phyloP scores from a whole-genome alignment of 2,888 invertebrate genomes.

The Autographa pulchrina region DNA sequence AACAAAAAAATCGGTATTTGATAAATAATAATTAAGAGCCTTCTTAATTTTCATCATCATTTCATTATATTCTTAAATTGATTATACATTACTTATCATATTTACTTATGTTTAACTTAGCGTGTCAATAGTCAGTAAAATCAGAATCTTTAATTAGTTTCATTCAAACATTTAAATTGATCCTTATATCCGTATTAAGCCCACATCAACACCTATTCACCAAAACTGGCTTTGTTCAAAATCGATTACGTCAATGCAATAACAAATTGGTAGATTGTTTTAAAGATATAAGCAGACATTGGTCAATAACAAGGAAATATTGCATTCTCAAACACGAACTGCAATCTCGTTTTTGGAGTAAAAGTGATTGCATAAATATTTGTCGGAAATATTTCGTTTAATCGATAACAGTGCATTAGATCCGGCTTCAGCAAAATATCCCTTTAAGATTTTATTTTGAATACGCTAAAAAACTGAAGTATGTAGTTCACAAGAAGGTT shows the following conservation, averaged over 20 bases:
- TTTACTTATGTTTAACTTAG: too few relatives aligned
- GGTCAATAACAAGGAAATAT: slow-evolving; percentile 26
- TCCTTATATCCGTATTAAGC: slow-evolving; percentile 13
- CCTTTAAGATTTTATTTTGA: not conserved
- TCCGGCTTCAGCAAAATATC: not conserved
- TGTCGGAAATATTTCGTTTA: not conserved
- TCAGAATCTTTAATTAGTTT: not conserved
- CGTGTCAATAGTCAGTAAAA: too few relatives aligned
- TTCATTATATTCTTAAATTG: too few relatives aligned
- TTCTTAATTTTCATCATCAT: too few relatives aligned
- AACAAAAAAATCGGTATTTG: too few relatives aligned
- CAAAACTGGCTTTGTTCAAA: slow-evolving; percentile 22
- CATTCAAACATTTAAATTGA: slow-evolving; percentile 21
- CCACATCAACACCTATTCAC: slow-evolving; percentile 28
- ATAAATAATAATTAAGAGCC: too few relatives aligned
- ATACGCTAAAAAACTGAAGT: too few relatives aligned
- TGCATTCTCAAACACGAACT: slow-evolving; percentile 18
- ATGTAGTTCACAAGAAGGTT: too few relatives aligned
- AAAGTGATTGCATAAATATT: not conserved
- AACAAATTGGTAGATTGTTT: slow-evolving; percentile 40
- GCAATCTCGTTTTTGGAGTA: slow-evolving; percentile 17
- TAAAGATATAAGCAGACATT: slow-evolving; percentile 29
- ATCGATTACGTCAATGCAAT: slow-evolving; percentile 15
- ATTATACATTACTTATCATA: too few relatives aligned
- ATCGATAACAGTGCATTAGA: not conserved